Percentiles rank a stretch among this genome's conserved stretches.
Evolutionary conservation across 2,113 vertebrate genomes (phyloP).

Genomic region (Ariopsis seemanni): DNA sequence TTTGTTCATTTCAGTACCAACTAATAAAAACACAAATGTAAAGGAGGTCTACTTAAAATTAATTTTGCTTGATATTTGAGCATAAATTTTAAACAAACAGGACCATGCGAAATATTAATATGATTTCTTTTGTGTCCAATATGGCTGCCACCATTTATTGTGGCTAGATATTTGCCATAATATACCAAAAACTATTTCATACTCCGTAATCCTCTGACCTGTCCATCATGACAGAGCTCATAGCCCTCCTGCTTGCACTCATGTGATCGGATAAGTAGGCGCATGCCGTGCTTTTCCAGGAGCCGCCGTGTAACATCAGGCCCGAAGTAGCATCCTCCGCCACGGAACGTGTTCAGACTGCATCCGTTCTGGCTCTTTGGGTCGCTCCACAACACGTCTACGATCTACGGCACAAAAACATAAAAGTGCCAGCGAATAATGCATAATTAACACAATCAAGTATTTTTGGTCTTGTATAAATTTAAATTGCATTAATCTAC

Average conservation of each 20-base stretch:
- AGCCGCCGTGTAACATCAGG: slow-evolving; percentile 84
- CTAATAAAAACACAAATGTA: background rate
- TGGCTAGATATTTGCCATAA: background rate
- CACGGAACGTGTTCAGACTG: slow-evolving; percentile 83
- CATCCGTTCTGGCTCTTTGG: slow-evolving; percentile 86
- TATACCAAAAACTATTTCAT: background rate
- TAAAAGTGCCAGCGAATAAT: too few relatives aligned
- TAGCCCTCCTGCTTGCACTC: slow-evolving; percentile 95
- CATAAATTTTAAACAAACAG: background rate
- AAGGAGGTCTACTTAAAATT: background rate
- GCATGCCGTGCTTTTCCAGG: slow-evolving; percentile 80
- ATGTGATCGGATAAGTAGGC: slow-evolving; percentile 91
- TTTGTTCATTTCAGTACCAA: background rate
- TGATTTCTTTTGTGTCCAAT: background rate
- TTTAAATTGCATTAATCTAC: too few relatives aligned
- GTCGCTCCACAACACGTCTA: slow-evolving; percentile 95
- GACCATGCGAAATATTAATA: background rate
- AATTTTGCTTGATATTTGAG: background rate
- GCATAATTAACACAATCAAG: background rate
- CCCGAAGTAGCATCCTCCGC: slow-evolving; percentile 94
- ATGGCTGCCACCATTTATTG: background rate
- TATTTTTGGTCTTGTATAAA: background rate
- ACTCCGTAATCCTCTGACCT: slow-evolving; percentile 68
- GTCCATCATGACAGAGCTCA: slow-evolving; percentile 86
- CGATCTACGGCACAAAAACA: slow-evolving; percentile 69